A percentile compares a stretch with the other conserved stretches of the same genome.
These are phyloP conservation scores for Aspidiotus destructor DNA, from an alignment of 2,888 invertebrate genomes.

Conservation along the genomic window DNA sequence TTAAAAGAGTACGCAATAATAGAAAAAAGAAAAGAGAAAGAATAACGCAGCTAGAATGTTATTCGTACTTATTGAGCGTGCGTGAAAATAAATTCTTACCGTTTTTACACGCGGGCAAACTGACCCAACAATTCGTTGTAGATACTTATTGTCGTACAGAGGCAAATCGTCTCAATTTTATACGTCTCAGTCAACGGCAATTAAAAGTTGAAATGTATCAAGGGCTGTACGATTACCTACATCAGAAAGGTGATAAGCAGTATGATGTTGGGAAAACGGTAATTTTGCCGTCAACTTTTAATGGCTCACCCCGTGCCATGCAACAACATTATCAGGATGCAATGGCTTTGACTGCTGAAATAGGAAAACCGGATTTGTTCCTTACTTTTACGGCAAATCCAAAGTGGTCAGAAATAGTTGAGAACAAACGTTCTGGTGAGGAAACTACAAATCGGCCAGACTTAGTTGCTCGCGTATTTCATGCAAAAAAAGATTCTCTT, in stretches of 20 bases:
- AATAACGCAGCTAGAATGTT: background rate
- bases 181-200: constrained; percentile 40
- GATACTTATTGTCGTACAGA: constrained; percentile 42
- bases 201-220: constrained; percentile 38
- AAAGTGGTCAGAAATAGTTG: constrained; percentile 38
- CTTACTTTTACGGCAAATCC: constrained; percentile 39
- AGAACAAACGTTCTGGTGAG: constrained; percentile 34
- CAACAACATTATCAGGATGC: constrained; percentile 40
- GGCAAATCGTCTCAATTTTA: constrained; percentile 39
- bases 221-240: constrained; percentile 39
- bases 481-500: background rate
- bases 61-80: background rate
- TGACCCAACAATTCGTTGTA: constrained; percentile 41
- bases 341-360: constrained; percentile 39
- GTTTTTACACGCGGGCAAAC: constrained; percentile 31
- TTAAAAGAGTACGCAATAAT: background rate
- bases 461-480: constrained; percentile 19
- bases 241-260: constrained; percentile 37
- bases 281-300: constrained; percentile 39
- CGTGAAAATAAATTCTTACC: background rate
- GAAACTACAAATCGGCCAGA: constrained; percentile 13
- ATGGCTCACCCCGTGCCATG: constrained; percentile 39
- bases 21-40: background rate
- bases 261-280: constrained; percentile 37
- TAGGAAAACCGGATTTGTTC: constrained; percentile 39